phyloP scores from a whole-genome alignment of 2,113 vertebrate species.

The Eira barbara region DNA sequence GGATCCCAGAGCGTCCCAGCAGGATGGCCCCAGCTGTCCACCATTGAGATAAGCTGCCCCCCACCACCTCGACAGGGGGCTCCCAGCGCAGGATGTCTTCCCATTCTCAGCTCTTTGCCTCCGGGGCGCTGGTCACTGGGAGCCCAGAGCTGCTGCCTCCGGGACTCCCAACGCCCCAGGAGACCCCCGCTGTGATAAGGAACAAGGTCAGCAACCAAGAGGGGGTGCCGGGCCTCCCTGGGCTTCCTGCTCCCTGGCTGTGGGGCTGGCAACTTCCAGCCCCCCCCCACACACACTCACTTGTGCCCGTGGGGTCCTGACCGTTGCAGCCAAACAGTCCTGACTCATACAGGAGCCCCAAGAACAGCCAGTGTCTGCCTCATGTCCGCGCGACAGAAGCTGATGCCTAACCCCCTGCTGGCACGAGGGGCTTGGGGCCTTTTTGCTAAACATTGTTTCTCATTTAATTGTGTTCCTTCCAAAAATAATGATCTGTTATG shows the following conservation, averaged over 20 bases:
- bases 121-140: neutral
- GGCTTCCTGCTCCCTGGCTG: too few species aligned
- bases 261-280: too few species aligned
- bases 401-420: neutral
- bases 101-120: neutral
- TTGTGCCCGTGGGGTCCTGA: neutral
- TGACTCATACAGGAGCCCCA: neutral
- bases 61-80: neutral
- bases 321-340: neutral
- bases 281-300: neutral
- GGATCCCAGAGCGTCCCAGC: neutral
- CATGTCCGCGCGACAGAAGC: neutral
- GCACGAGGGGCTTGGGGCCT: neutral
- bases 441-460: neutral
- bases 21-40: neutral
- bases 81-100: neutral
- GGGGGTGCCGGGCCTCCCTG: neutral
- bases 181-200: neutral
- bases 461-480: neutral
- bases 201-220: neutral
- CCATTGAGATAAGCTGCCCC: neutral
- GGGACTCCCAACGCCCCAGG: neutral
- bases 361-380: neutral
- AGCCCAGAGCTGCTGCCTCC: neutral
- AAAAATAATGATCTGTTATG: neutral